Conservation (phyloP, 2,888 invertebrate genomes). For the Rotaria macrura region DNA sequence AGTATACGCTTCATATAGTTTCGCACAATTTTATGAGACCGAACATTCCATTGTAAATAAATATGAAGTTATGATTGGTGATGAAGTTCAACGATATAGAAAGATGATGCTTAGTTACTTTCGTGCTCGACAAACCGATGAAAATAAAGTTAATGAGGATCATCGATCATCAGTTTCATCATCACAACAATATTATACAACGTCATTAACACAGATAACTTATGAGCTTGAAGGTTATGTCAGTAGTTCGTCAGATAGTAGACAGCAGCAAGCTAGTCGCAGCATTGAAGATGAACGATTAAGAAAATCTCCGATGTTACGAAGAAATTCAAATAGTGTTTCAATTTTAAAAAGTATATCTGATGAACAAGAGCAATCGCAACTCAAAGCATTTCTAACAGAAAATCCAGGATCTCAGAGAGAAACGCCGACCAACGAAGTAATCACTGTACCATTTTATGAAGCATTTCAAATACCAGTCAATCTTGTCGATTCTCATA, state of each 20-base stretch:
- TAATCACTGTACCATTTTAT: constrained; percentile 34
- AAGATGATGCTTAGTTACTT: not conserved
- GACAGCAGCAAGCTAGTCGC: not conserved
- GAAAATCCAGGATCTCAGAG: not conserved
- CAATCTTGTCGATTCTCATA: constrained; percentile 38
- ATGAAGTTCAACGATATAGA: constrained; percentile 22
- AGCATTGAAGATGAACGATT: not conserved
- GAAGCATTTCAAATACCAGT: constrained; percentile 38
- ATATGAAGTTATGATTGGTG: not conserved
- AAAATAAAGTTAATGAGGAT: not conserved
- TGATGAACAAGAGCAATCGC: not conserved
- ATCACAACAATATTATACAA: not conserved
- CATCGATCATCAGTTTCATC: not conserved
- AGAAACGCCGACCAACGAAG: constrained; percentile 18
- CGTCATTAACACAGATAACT: not conserved
- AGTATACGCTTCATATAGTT: not conserved
- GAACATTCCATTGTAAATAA: not conserved
- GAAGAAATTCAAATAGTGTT: not conserved
- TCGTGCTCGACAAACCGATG: not conserved
- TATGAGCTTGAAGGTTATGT: not conserved
- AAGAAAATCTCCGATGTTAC: not conserved
- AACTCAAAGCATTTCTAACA: not conserved
- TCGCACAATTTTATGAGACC: constrained; percentile 10
- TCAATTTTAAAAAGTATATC: not conserved
- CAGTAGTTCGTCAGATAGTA: not conserved